phyloP scores from a whole-genome alignment of 2,113 vertebrate genomes.

The Charadrius vociferus region DNA sequence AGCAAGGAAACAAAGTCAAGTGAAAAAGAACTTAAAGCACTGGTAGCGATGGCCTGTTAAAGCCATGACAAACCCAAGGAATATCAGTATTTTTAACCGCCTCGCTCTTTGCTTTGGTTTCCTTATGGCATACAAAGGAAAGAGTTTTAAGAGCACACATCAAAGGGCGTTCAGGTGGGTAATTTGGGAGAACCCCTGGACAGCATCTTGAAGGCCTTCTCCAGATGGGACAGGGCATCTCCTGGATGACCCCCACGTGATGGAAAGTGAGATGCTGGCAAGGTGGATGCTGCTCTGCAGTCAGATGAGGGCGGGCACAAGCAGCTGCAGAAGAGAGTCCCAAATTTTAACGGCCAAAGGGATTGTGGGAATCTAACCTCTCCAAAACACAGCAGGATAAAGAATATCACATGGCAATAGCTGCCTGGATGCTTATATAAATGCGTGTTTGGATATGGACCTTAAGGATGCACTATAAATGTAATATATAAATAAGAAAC shows the following conservation, averaged over 20 bases:
- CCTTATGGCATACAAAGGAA: neutral
- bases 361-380: neutral
- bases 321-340: neutral
- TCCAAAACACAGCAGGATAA: neutral
- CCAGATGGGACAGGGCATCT: neutral
- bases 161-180: neutral
- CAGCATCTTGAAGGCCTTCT: neutral
- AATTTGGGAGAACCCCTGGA: accelerated
- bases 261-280: neutral
- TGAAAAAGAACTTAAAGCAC: neutral
- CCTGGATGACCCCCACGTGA: accelerated
- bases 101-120: neutral
- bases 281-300: neutral
- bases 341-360: neutral
- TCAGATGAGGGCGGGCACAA: neutral
- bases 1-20: neutral
- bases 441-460: neutral
- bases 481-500: neutral
- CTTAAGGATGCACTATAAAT: neutral
- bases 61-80: neutral
- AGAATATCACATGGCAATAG: neutral
- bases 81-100: neutral
- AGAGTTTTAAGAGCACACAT: neutral
- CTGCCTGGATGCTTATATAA: neutral
- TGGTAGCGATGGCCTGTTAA: neutral